phyloP scores from a whole-genome alignment of 2,888 invertebrate genomes.

The Slavum lentiscoides region DNA sequence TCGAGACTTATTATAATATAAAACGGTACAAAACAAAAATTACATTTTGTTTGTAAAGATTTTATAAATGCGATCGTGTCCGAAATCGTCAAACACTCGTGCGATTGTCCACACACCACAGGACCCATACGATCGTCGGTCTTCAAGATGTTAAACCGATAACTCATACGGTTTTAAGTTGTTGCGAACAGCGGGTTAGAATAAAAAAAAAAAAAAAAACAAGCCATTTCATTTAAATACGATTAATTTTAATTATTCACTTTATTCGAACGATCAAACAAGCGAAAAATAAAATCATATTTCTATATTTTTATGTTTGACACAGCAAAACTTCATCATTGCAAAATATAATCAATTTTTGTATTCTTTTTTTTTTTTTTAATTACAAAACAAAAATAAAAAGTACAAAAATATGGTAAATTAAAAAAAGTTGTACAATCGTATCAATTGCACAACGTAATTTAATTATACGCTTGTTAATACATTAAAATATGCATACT shows the following conservation, averaged over 20 bases:
- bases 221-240: not conserved
- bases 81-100: too few species aligned
- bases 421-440: conserved; percentile 28
- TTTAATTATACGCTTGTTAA: conserved; percentile 2
- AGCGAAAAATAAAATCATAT: conserved; percentile 40
- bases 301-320: conserved; percentile 9
- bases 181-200: too few species aligned
- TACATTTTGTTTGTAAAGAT: too few species aligned
- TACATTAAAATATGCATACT: not conserved
- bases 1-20: too few species aligned
- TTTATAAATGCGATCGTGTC: too few species aligned
- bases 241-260: conserved; percentile 3
- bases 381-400: conserved; percentile 26
- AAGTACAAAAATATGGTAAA: conserved; percentile 45
- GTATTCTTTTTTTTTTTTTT: not conserved
- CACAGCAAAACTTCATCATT: not conserved
- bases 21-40: too few species aligned
- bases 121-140: too few species aligned
- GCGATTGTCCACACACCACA: too few species aligned
- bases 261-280: conserved; percentile 32
- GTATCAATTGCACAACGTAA: not conserved
- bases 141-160: too few species aligned
- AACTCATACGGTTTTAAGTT: too few species aligned
- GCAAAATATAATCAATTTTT: conserved; percentile 20
- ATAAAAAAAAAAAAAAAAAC: not conserved